Conservation (phyloP, 2,797 vertebrate genomes). For the Sphenopsis melanotis region DNA sequence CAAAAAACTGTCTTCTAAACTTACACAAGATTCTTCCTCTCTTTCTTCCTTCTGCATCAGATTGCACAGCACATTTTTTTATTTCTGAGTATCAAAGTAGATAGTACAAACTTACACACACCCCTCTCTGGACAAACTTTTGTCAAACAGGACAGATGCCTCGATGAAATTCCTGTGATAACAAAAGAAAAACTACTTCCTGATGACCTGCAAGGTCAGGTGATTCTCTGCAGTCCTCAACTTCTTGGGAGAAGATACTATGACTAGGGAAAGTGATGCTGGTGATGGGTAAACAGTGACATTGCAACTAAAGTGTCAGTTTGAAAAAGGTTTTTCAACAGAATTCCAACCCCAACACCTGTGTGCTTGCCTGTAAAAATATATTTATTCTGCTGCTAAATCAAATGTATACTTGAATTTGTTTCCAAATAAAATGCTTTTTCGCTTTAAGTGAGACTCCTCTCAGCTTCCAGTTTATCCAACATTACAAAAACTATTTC, state of each 20-base stretch:
- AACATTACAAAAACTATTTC: neutral
- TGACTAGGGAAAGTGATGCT: neutral
- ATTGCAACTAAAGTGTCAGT: neutral
- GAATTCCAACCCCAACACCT: neutral
- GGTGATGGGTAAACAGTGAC: neutral
- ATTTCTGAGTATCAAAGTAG: neutral
- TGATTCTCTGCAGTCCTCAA: neutral
- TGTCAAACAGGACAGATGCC: neutral
- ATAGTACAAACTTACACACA: neutral
- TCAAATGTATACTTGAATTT: neutral
- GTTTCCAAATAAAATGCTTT: neutral
- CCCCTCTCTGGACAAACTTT: neutral
- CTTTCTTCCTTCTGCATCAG: neutral
- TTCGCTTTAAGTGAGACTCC: neutral
- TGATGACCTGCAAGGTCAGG: neutral
- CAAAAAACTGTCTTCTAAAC: neutral
- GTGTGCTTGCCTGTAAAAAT: neutral
- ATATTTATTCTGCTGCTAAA: neutral
- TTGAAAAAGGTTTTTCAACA: neutral
- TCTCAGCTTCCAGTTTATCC: neutral
- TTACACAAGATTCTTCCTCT: fast-evolving
- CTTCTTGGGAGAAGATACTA: neutral
- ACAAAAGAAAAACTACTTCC: neutral
- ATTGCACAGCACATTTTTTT: neutral
- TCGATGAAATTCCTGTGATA: neutral